A percentile compares a stretch with the other conserved stretches of the same genome.
These are phyloP conservation scores for Bombus waltoni DNA, from an alignment of 1,140 invertebrate species.

Conservation along the genomic window DNA sequence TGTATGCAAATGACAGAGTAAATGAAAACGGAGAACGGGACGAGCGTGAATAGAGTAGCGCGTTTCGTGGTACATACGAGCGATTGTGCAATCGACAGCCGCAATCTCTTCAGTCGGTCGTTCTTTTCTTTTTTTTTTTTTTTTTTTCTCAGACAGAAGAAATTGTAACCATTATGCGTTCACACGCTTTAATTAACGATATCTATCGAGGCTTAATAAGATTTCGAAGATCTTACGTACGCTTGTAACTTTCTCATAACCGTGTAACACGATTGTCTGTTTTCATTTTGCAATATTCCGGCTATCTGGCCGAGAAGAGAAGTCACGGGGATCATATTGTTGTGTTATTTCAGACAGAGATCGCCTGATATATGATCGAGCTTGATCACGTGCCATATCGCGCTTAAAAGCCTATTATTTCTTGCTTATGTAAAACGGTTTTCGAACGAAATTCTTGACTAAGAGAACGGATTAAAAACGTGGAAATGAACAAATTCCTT, in stretches of 20 bases:
- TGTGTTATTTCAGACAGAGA: not conserved
- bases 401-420: not conserved
- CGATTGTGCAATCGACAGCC: not conserved
- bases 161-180: conserved; percentile 4
- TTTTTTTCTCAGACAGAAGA: conserved; percentile 9
- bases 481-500: not conserved
- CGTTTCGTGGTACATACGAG: not conserved
- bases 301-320: not conserved
- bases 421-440: not conserved
- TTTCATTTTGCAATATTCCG: not conserved
- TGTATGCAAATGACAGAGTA: conserved; percentile 10
- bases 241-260: conserved; percentile 5
- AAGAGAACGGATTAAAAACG: not conserved
- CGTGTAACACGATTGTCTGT: not conserved
- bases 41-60: not conserved
- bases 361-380: not conserved
- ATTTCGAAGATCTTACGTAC: conserved; percentile 3
- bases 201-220: not conserved
- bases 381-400: no score
- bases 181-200: conserved; percentile 29
- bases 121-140: not conserved
- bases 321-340: not conserved
- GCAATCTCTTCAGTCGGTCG: not conserved
- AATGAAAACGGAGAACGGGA: conserved; percentile 10
- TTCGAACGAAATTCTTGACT: not conserved